phyloP scores from a whole-genome alignment of 2,888 invertebrate genomes.

The Drosophila cognata region DNA sequence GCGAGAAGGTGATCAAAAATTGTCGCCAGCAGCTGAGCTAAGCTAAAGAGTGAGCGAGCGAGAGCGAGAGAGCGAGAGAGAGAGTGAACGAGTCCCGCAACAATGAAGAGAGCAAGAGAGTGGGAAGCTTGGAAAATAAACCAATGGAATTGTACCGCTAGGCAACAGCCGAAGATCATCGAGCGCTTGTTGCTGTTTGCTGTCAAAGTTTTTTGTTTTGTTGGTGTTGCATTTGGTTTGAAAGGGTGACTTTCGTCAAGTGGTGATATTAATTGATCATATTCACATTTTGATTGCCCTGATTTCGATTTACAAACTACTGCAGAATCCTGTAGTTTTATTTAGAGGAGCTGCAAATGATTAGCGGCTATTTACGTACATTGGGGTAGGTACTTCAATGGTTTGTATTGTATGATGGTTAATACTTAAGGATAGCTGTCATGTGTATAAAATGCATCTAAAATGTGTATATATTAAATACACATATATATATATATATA shows the following conservation, averaged over 20 bases:
- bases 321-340: neutral
- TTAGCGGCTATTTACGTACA: neutral
- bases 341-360: neutral
- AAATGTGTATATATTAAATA: neutral
- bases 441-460: neutral
- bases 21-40: constrained; percentile 13
- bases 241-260: constrained; percentile 6
- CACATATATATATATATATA: neutral
- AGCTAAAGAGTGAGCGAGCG: neutral
- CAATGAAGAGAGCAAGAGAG: neutral
- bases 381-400: constrained; percentile 10
- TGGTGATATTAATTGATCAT: neutral
- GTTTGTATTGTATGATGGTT: neutral
- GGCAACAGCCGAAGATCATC: constrained; percentile 3
- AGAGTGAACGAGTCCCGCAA: neutral
- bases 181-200: constrained; percentile 1
- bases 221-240: neutral
- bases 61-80: neutral
- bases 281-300: neutral
- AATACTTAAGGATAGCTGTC: neutral
- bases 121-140: constrained; percentile 1
- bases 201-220: neutral
- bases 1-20: constrained; percentile 26
- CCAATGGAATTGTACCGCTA: constrained; percentile 28
- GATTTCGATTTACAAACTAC: neutral